Evolutionary conservation across 2,113 vertebrate genomes (phyloP), one percentile per base, ranked within the genome.

Genomic region (Thryonomys swinderianus): DNA sequence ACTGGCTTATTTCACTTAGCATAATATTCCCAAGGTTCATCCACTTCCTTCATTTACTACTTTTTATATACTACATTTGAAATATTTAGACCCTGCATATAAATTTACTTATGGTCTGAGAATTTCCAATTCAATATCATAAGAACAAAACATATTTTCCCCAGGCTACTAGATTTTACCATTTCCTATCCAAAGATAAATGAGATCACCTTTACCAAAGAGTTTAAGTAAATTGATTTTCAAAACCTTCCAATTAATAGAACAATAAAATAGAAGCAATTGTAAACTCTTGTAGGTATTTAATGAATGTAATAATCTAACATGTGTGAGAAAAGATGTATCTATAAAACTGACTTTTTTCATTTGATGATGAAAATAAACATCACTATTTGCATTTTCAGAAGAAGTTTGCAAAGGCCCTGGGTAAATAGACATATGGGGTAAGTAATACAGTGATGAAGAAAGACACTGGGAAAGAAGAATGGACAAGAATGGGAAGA

Each of bases 141-240:
- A 88, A 93, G 27, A 93, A 86, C 27, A 86, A 94, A 86, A 25
- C 3, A 61, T 90, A 20, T 74, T 71, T 91, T 55, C 55, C 84
- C 40, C 48, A 91, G 78, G n/a, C 66, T 93, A 93, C 53, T 93
- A 76, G 59, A 79, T 88, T 53, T 86, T 61, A 64, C 57, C 11
- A 73, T 85, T 97, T 95, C 30, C 21, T 95, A 57, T 66, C 90
- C 51, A 92, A 95, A 88, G 12, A 62, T 85, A 91, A 87, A 92
- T 55, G 66, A 55, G 53, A 55, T 88, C 66, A 92, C 27, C 16
- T 25, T 21, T 90, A 79, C 21, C 48, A 89, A 93, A 90, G 34
- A 80, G 17, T 7, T 88, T 94, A 81, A 74, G 40, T 34, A 93
- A 91, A 88, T 25, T n/a, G 23, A 90, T 25, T 92, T 51, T 53